A percentile compares a stretch with the other conserved stretches of the same genome.
These are phyloP conservation scores for Bostrychus sinensis DNA, from an alignment of 2,113 vertebrate species.

Conservation along the genomic window DNA sequence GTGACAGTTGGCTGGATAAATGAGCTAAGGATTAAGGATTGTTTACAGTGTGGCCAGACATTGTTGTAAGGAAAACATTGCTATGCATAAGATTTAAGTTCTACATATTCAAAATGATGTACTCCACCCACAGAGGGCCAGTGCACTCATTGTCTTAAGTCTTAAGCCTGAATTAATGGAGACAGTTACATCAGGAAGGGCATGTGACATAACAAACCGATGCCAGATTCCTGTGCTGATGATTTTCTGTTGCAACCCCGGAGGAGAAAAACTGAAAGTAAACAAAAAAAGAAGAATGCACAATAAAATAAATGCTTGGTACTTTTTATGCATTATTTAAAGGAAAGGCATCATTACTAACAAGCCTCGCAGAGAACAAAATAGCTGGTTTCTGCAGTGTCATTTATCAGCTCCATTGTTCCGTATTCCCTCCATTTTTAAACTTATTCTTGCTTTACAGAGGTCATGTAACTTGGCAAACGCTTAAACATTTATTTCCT, in stretches of 20 bases:
- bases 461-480: slow-evolving; percentile 9
- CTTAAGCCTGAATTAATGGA: too few species aligned
- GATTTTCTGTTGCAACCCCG: background rate
- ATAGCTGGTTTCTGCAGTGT: slow-evolving; percentile 27
- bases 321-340: slow-evolving; percentile 66
- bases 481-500: slow-evolving; percentile 15
- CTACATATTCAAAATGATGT: background rate
- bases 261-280: background rate
- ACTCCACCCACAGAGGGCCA: too few species aligned
- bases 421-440: slow-evolving; percentile 5
- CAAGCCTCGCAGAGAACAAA: slow-evolving; percentile 26
- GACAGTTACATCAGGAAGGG: too few species aligned
- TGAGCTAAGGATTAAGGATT: slow-evolving; percentile 3
- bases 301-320: slow-evolving; percentile 26
- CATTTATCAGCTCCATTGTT: slow-evolving; percentile 29
- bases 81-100: too few species aligned
- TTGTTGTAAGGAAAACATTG: too few species aligned
- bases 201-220: too few species aligned
- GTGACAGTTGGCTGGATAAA: slow-evolving; percentile 26
- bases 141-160: too few species aligned
- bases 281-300: background rate
- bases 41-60: too few species aligned
- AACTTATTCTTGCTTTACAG: background rate
- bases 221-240: too few species aligned
- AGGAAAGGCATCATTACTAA: slow-evolving; percentile 35